Evolutionary conservation across 2,797 vertebrate genomes (phyloP).

Genomic region (Tamandua tetradactyla): DNA sequence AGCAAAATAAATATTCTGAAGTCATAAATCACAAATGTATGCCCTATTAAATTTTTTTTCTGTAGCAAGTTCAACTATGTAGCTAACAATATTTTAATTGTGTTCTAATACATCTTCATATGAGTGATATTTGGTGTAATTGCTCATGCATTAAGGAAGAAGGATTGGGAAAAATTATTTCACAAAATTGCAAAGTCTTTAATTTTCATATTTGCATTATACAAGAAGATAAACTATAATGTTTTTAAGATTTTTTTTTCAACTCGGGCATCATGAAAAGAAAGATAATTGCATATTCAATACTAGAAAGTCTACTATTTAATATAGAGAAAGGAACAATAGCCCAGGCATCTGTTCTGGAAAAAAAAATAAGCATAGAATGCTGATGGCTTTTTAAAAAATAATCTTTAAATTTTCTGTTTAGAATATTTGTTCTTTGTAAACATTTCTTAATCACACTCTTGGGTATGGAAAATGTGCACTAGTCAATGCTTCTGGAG

Average conservation of each 20-base stretch:
- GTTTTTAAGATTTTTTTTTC: background rate
- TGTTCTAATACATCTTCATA: conserved; percentile 52
- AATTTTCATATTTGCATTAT: conserved; percentile 16
- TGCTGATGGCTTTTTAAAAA: background rate
- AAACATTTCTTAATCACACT: background rate
- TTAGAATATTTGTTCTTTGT: background rate
- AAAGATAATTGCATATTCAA: background rate
- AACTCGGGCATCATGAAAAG: background rate
- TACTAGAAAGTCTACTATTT: background rate
- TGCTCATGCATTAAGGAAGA: conserved; percentile 7
- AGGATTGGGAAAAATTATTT: background rate
- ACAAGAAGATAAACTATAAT: background rate
- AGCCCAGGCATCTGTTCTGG: background rate
- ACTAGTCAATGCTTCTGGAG: background rate
- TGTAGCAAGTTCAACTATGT: background rate
- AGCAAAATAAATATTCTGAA: conserved; percentile 14
- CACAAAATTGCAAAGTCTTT: conserved; percentile 19
- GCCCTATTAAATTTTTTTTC: background rate
- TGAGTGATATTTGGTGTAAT: conserved; percentile 1
- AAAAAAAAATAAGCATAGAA: background rate
- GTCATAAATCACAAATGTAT: background rate
- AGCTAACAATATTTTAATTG: conserved; percentile 27
- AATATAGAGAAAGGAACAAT: background rate
- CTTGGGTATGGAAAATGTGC: background rate
- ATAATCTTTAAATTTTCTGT: background rate